Evolutionary conservation across 2,113 vertebrate genomes (phyloP).

Genomic region (Ctenomys sociabilis): DNA sequence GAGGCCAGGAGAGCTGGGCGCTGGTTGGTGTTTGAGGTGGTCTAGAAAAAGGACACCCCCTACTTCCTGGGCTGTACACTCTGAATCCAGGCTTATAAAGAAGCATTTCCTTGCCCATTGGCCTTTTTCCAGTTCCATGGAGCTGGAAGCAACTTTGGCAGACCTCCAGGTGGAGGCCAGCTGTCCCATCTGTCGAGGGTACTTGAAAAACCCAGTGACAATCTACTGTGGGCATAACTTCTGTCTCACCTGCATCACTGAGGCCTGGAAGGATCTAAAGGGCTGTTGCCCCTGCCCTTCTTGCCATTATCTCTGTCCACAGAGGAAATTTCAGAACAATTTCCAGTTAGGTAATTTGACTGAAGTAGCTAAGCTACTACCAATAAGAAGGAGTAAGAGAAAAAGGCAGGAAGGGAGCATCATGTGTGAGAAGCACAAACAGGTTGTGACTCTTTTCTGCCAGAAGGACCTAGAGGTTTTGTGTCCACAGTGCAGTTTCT

Average conservation of each 20-base stretch:
- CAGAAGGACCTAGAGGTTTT: conserved; percentile 71
- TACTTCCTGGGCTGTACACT: neutral
- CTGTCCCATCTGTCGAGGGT: conserved; percentile 64
- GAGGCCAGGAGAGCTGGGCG: neutral
- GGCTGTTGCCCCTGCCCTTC: conserved; percentile 32
- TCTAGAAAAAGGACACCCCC: neutral
- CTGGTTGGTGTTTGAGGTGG: neutral
- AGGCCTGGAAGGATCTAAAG: conserved; percentile 42
- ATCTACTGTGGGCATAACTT: conserved; percentile 71
- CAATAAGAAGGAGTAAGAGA: conserved; percentile 48
- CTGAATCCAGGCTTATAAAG: neutral
- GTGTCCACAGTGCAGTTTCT: conserved; percentile 36
- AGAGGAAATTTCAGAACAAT: conserved; percentile 31
- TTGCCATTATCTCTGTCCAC: conserved; percentile 34
- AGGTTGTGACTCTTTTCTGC: conserved; percentile 64
- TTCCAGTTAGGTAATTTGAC: conserved; percentile 19
- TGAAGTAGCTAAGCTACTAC: conserved; percentile 4
- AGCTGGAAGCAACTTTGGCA: neutral
- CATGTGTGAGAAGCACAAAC: conserved; percentile 44
- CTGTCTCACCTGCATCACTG: conserved; percentile 52
- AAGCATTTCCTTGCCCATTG: neutral
- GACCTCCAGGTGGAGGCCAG: conserved; percentile 47
- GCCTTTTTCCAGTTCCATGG: neutral
- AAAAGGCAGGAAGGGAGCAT: neutral
- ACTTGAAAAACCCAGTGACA: conserved; percentile 62